Base-by-base conservation (phyloP, 1,140 invertebrate genomes). In the Heliconius eleuchia region DNA sequence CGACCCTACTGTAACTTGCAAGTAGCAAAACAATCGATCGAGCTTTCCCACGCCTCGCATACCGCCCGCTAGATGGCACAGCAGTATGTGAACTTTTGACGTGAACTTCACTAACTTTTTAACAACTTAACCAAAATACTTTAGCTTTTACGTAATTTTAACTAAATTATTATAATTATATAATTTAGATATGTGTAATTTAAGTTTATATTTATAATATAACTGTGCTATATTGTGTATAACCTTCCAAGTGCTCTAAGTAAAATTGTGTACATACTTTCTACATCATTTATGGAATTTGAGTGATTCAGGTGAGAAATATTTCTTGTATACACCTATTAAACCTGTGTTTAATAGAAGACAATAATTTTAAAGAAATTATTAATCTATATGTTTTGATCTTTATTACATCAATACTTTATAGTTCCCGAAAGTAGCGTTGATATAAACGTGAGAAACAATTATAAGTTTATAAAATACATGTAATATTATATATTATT, bases 61-160 rank as follows among this genome's bases (percentile, higher is more conserved):
- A 78, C 90, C 87, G 76, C 42, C 81, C 81, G 85, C 88, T 91
- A 94, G 92, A 92, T 92, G 92, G 89, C 88, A 83, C 30, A 75
- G 79, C 73, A 78, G 78, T 83, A 82, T 88, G 87, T 94, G 92
- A 92, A 94, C 91, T 94, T 94, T 94, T 94, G 92, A 94, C 92
- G 89, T 94, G 91, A 92, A 94, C 91, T 92, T 94, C 83, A 90
- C 89, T 88, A 87, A 92, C 88, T 94, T 92, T 86, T 81, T 87
- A 91, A 87, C 87, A 92, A 91, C 88, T 90, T 92, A 94, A 90
- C 92, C 90, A 94, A 92, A 94, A 92, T 92, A 92, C 84, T 88
- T 92, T 83, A 91, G 86, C 87, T 91, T 92, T 92, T 90, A 87
- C 27, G 60, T 66, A 30, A 66, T 66, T 66, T 46, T 66, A 66